Evolutionary conservation across 2,888 invertebrate species (phyloP), one percentile per base, ranked within the genome.

Genomic region (Drosophila demipolita): DNA sequence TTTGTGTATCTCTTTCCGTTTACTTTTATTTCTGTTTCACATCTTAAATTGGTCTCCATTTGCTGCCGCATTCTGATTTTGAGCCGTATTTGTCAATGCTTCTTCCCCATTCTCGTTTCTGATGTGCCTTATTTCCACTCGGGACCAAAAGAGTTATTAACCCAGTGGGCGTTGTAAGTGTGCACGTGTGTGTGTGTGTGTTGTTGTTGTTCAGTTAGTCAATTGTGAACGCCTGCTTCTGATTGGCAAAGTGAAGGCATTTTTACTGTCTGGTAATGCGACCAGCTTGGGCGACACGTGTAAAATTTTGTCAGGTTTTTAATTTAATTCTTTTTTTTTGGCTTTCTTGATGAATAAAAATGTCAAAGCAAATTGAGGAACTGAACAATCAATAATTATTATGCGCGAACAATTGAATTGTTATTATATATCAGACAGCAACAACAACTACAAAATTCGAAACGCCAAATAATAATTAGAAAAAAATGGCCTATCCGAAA

Each of bases 1-100:
- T 90, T 74, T 83, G 73, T 75, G 81, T 88, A 86, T 89, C 87
- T 90, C 83, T 85, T 90, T 78, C 89, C 88, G 59, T 71, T 76
- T 53, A 64, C 50, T 78, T 74, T 66, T 59, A 53, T 69, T 73
- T 42, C 35, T 61, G 36, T 65, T 63, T 64, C 11, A 33, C 32
- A 67, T 62, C 58, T 70, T 60, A 73, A 84, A 82, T 90, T 84
- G 90, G 84, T 74, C 58, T 64, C 54, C 54, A 42, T 73, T 50
- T 53, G 57, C 69, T 75, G 69, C 67, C 75, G 75, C 76, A 76
- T 80, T 76, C 78, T 66, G 58, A 64, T 55, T 66, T 75, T 65
- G 61, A 36, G 64, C 57, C 72, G 65, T 58, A 69, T 81, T 78
- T 69, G 82, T 66, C 78, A 82, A 82, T 66, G 79, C 48, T 64